A percentile compares a stretch with the other conserved stretches of the same genome.
Evolutionary conservation across 2,113 vertebrate genomes (phyloP).

Genomic region (Tupaia chinensis): DNA sequence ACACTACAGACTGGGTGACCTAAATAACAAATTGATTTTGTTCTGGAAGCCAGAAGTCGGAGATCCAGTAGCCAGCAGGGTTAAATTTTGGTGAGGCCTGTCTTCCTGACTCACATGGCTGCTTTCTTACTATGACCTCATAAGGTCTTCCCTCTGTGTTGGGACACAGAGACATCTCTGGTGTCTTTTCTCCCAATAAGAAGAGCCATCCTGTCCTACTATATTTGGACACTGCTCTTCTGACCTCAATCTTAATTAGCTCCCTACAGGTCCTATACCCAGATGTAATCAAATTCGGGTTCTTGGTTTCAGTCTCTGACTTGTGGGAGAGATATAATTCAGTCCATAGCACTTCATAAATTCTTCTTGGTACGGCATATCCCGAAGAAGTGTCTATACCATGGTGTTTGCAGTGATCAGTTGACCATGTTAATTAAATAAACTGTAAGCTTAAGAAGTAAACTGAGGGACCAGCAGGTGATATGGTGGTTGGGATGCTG

Average conservation of each 20-base stretch:
- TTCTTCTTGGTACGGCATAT: not conserved
- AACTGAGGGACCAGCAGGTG: too few relatives aligned
- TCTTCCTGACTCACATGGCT: not conserved
- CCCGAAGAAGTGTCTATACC: not conserved
- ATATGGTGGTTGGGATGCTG: too few relatives aligned
- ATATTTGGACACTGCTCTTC: not conserved
- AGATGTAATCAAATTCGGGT: not conserved
- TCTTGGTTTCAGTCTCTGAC: not conserved
- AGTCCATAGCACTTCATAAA: not conserved
- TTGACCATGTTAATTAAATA: not conserved
- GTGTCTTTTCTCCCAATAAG: not conserved
- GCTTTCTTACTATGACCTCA: not conserved
- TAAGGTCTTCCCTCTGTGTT: fast-evolving
- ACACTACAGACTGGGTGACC: not conserved
- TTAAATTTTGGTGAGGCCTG: not conserved
- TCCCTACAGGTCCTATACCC: not conserved
- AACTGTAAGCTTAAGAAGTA: not conserved
- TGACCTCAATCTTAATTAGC: not conserved
- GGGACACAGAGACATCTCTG: not conserved
- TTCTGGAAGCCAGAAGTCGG: not conserved
- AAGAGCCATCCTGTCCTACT: not conserved
- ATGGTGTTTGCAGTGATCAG: not conserved
- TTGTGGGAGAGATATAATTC: not conserved
- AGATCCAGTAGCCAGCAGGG: not conserved
- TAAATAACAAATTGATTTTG: not conserved